A percentile compares a stretch with the other conserved stretches of the same genome.
These are phyloP conservation scores for Uloborus plumipes DNA, from an alignment of 2,888 invertebrate species.

Conservation along the genomic window DNA sequence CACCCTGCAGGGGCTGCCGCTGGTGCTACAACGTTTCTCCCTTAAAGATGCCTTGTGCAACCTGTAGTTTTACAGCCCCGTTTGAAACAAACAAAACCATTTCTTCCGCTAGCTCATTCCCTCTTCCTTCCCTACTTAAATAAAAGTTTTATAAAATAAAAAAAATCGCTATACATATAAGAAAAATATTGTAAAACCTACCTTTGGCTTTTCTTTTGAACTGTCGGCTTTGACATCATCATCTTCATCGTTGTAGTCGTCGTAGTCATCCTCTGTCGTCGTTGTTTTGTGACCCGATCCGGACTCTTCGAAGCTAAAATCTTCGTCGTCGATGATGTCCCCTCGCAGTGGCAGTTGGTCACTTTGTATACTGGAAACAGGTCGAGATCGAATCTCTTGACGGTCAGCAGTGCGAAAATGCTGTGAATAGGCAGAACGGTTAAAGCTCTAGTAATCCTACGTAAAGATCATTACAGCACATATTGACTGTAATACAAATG, in stretches of 20 bases:
- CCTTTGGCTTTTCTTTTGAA: slow-evolving; percentile 2
- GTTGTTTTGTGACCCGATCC: slow-evolving; percentile 32
- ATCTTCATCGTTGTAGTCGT: slow-evolving; percentile 23
- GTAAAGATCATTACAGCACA: no score
- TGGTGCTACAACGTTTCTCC: no score
- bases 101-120: no score
- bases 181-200: background rate
- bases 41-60: no score
- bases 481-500: no score
- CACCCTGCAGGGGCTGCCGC: no score
- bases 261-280: slow-evolving; percentile 23
- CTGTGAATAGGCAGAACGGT: background rate
- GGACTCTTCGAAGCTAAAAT: slow-evolving; percentile 45
- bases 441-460: no score
- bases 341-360: slow-evolving; percentile 50
- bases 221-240: background rate
- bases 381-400: slow-evolving; percentile 32
- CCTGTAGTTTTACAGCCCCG: no score
- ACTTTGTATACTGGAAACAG: slow-evolving; percentile 31
- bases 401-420: slow-evolving; percentile 13
- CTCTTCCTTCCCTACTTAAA: no score
- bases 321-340: slow-evolving; percentile 50
- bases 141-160: no score
- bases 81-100: no score
- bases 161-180: no score